phyloP scores from a whole-genome alignment of 2,888 invertebrate genomes.

The Mesochorus sp. region DNA sequence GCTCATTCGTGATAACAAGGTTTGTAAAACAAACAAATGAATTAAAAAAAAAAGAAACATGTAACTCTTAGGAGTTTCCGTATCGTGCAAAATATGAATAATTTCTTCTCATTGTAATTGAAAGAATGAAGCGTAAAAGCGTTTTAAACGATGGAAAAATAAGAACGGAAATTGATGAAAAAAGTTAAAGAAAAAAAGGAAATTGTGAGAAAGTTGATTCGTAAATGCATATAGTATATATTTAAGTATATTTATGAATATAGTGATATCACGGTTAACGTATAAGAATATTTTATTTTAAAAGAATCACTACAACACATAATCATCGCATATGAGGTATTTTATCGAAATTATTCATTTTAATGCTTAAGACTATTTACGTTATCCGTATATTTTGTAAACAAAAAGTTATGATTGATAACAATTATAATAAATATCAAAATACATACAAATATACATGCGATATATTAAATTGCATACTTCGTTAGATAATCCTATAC shows the following conservation, averaged over 20 bases:
- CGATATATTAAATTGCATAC: background rate
- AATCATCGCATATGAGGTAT: conserved; percentile 62
- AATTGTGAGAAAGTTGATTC: conserved; percentile 46
- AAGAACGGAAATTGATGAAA: conserved; percentile 3
- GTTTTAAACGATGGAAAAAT: background rate
- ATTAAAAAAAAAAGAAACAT: conserved; percentile 8
- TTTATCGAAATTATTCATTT: conserved; percentile 66
- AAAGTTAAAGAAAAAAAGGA: conserved; percentile 8
- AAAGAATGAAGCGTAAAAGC: background rate
- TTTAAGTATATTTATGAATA: conserved; percentile 20
- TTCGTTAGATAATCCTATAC: background rate
- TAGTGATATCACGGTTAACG: conserved; percentile 53
- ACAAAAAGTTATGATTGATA: conserved; percentile 72
- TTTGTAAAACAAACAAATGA: conserved; percentile 45
- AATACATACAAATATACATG: conserved; percentile 49
- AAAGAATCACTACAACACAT: conserved; percentile 63
- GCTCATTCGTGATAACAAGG: conserved; percentile 47
- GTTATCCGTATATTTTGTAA: conserved; percentile 79
- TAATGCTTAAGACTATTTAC: conserved; percentile 72
- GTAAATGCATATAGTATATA: conserved; percentile 23
- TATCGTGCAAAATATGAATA: background rate
- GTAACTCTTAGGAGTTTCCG: background rate
- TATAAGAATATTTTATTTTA: conserved; percentile 64
- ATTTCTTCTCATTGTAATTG: background rate
- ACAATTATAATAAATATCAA: conserved; percentile 75